Evolutionary conservation across 2,888 invertebrate genomes (phyloP).

Genomic region (Patella depressa): DNA sequence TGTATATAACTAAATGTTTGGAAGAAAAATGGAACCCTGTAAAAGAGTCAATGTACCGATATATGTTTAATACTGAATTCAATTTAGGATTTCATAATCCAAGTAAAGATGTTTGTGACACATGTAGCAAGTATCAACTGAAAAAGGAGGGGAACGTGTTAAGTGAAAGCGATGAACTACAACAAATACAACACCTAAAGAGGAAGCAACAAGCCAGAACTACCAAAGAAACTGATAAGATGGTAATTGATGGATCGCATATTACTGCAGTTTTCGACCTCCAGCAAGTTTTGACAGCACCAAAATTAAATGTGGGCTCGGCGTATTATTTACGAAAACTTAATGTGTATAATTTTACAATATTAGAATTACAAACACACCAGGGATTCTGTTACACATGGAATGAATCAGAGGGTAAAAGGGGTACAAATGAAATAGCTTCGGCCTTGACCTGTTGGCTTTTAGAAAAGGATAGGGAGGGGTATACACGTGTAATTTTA

Average conservation of each 20-base stretch:
- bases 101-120: not conserved
- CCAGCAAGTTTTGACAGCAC: not conserved
- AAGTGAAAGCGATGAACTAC: not conserved
- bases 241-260: not conserved
- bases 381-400: not conserved
- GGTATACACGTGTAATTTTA: not conserved
- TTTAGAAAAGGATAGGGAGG: not conserved
- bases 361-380: not conserved
- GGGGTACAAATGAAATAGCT: not conserved
- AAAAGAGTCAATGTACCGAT: not conserved
- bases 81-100: not conserved
- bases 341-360: not conserved
- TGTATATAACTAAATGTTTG: not conserved
- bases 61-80: not conserved
- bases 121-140: not conserved
- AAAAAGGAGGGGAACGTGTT: not conserved
- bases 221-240: not conserved
- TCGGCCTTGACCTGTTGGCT: not conserved
- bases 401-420: slow-evolving; percentile 2
- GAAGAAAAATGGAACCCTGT: not conserved
- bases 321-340: not conserved
- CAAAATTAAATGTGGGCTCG: not conserved
- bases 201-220: not conserved
- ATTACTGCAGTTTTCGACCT: not conserved
- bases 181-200: not conserved